Evolutionary conservation across 2,113 vertebrate species (phyloP).

Genomic region (Pampusana beccarii): DNA sequence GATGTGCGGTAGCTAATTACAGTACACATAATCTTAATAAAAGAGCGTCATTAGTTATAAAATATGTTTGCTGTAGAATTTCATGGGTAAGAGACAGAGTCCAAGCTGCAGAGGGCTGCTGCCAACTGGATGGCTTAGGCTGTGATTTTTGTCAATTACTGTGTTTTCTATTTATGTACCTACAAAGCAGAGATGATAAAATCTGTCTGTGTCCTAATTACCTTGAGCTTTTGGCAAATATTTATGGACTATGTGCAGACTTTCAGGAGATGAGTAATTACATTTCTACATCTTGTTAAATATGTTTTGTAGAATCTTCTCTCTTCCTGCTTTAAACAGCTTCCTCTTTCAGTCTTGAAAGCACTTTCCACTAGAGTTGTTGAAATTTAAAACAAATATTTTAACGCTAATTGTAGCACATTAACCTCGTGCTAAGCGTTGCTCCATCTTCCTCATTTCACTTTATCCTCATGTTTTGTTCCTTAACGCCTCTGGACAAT

Average conservation of each 20-base stretch:
- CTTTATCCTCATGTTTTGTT: background rate
- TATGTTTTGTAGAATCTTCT: background rate
- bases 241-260: background rate
- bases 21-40: background rate
- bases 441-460: background rate
- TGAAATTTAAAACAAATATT: background rate
- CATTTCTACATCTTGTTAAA: background rate
- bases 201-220: background rate
- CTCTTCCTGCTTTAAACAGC: background rate
- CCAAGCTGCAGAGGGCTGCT: slow-evolving; percentile 1
- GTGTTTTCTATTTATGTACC: background rate
- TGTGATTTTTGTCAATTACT: background rate
- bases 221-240: background rate
- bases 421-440: background rate
- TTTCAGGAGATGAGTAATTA: background rate
- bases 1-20: background rate
- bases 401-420: background rate
- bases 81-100: background rate
- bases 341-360: background rate
- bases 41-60: background rate
- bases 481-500: background rate
- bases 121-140: background rate
- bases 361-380: background rate
- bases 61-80: background rate
- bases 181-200: background rate